Conservation (phyloP, 2,113 vertebrate genomes). For the Rhinopomastus cyanomelas region DNA sequence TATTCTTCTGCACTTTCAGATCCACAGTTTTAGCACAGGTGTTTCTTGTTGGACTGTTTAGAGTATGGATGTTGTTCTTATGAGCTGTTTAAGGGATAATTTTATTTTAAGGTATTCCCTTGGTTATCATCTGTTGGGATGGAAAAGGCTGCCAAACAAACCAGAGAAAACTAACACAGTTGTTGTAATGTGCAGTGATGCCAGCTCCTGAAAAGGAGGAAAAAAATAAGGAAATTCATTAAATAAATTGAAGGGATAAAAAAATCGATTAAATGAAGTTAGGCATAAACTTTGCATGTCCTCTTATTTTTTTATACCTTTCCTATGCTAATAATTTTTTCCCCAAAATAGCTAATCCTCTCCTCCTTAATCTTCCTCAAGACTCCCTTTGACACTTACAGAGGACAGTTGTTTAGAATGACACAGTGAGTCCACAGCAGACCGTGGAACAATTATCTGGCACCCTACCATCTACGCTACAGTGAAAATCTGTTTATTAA, state of each 20-base stretch:
- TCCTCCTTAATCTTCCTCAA: background rate
- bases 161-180: background rate
- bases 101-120: background rate
- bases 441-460: background rate
- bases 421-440: background rate
- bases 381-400: background rate
- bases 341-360: accelerated
- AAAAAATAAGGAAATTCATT: background rate
- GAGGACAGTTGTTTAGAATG: background rate
- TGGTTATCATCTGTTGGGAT: background rate
- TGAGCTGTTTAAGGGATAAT: background rate
- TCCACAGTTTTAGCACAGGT: background rate
- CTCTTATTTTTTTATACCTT: background rate
- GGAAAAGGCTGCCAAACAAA: background rate
- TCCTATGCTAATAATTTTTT: background rate
- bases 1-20: background rate
- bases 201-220: background rate
- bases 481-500: background rate
- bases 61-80: background rate
- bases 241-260: background rate
- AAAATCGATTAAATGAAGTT: background rate
- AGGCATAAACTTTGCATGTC: background rate
- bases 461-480: background rate
- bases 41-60: background rate
- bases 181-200: background rate